Evolutionary conservation across 2,797 vertebrate genomes (phyloP), one percentile per base, ranked within the genome.

Genomic region (Enteromius unitaeniatus): DNA sequence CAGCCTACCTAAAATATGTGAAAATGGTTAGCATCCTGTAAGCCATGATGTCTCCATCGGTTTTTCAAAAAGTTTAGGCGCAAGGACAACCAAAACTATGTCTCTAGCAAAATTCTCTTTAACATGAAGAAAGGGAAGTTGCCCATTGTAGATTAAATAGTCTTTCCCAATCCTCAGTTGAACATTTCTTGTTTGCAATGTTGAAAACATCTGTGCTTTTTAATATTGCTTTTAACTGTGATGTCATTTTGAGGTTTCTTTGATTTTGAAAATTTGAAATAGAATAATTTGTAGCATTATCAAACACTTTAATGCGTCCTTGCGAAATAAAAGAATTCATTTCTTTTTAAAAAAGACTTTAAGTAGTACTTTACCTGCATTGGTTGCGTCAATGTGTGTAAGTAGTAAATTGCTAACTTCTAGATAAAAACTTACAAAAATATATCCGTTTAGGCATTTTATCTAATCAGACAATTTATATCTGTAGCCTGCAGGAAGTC

Each of bases 401-500:
- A 21, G 31, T 55, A 14, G 34, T 4, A 58, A 76, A 53, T 34
- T 1, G 10, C 45, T 47, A 42, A n/a, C 17, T 47, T 65, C n/a
- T 55, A 37, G 53, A 58, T 40, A n/a, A 47, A 79, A 40, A 17
- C 64, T 40, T 68, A 14, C 3, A 37, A 51, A 68, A 68, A 53
- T 37, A 37, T 53, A 11, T 53, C 47, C 40, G 3, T 58, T 51
- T 77, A 40, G 14, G n/a, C 11, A 19, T 51, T 79, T 69, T 6
- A 79, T 68, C 42, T 67, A 42, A 79, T 79, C 65, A 55, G n/a
- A 42, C 49, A 23, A 55, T 55, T 69, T n/a, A 40, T 55, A 55
- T 80, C 49, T 69, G 9, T 53, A 55, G n/a, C n/a, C 49, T 42
- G 34, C 5, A 21, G 40, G 26, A 23, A 11, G 47, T 72, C 28